phyloP scores from a whole-genome alignment of 1,140 invertebrate genomes.

The Camponotus floridanus region DNA sequence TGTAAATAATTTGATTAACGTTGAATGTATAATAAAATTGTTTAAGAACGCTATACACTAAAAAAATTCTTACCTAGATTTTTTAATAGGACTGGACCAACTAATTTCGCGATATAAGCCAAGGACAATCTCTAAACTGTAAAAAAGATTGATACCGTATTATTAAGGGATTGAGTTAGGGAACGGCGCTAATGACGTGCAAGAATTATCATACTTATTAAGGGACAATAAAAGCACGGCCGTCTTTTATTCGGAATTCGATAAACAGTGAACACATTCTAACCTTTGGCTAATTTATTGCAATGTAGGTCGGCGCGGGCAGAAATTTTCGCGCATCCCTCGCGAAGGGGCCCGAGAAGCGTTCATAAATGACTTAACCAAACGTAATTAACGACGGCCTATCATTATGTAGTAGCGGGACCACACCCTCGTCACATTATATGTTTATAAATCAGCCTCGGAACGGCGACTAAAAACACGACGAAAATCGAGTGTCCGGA shows the following conservation, averaged over 20 bases:
- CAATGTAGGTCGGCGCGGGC: slow-evolving; percentile 44
- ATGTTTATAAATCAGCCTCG: slow-evolving; percentile 86
- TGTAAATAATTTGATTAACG: background rate
- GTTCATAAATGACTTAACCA: slow-evolving; percentile 77
- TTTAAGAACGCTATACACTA: background rate
- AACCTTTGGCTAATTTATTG: slow-evolving; percentile 72
- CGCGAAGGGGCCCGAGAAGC: slow-evolving; percentile 40
- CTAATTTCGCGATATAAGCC: background rate
- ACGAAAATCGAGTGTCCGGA: slow-evolving; percentile 71
- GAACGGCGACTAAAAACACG: slow-evolving; percentile 79
- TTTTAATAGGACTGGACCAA: no score
- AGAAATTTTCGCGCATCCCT: slow-evolving; percentile 70
- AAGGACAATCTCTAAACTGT: slow-evolving; percentile 21
- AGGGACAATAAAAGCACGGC: slow-evolving; percentile 19
- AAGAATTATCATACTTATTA: slow-evolving; percentile 55
- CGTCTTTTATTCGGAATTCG: slow-evolving; percentile 51
- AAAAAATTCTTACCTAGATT: background rate
- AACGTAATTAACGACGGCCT: slow-evolving; percentile 86
- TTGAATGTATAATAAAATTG: background rate
- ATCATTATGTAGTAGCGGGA: slow-evolving; percentile 87
- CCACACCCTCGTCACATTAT: slow-evolving; percentile 87
- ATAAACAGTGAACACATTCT: slow-evolving; percentile 65
- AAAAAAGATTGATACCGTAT: slow-evolving; percentile 49
- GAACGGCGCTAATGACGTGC: slow-evolving; percentile 17
- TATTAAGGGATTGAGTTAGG: slow-evolving; percentile 27